Conservation (phyloP, 2,888 invertebrate species). For the Pimpla rufipes region DNA sequence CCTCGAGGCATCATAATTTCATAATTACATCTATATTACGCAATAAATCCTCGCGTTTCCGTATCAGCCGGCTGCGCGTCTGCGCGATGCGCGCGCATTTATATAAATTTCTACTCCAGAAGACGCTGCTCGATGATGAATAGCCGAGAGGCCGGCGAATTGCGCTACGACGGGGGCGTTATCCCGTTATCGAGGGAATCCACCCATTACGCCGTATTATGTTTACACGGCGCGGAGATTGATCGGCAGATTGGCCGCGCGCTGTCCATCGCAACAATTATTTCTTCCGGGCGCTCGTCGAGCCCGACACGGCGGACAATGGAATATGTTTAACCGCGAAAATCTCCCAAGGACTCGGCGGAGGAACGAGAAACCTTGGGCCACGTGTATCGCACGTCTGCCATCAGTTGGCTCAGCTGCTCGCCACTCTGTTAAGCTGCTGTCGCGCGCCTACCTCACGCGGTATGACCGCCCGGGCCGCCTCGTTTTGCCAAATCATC, state of each 20-base stretch:
- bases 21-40: slow-evolving; percentile 1
- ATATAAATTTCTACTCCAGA: not conserved
- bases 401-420: slow-evolving; percentile 9
- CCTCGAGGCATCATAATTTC: not conserved
- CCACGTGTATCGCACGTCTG: slow-evolving; percentile 11
- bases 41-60: slow-evolving; percentile 7
- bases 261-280: slow-evolving; percentile 48
- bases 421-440: not conserved
- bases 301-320: slow-evolving; percentile 44
- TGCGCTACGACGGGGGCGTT: slow-evolving; percentile 36
- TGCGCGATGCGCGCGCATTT: not conserved
- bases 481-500: slow-evolving; percentile 28
- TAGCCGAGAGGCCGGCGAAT: slow-evolving; percentile 7
- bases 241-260: slow-evolving; percentile 53
- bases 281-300: slow-evolving; percentile 48
- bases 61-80: not conserved
- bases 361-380: not conserved
- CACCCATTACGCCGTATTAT: slow-evolving; percentile 16
- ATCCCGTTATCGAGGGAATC: slow-evolving; percentile 42
- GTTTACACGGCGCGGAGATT: slow-evolving; percentile 26
- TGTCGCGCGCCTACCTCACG: slow-evolving; percentile 28
- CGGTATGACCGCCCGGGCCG: not conserved
- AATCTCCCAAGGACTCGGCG: slow-evolving; percentile 32
- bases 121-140: not conserved
- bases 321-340: slow-evolving; percentile 54